Conservation (phyloP, 2,113 vertebrate species). For the Fulmarus glacialis region DNA sequence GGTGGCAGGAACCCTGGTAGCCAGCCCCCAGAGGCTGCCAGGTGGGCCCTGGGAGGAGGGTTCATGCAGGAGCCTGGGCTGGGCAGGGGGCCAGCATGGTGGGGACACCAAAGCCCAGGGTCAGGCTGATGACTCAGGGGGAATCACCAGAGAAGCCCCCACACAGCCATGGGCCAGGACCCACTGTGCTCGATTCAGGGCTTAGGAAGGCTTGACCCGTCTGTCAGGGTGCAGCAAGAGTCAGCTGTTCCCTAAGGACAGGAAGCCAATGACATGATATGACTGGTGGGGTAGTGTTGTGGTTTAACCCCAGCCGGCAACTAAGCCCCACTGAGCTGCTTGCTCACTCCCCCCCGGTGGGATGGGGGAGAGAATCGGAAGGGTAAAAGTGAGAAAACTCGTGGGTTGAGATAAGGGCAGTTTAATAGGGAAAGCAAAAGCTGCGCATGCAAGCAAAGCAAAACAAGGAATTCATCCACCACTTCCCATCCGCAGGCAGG, state of each 20-base stretch:
- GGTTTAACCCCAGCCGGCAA: too few relatives aligned
- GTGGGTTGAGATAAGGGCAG: too few relatives aligned
- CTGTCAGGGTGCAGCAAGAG: not conserved
- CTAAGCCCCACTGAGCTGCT: too few relatives aligned
- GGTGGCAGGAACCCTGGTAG: not conserved
- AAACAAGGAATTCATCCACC: too few relatives aligned
- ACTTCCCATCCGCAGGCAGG: too few relatives aligned
- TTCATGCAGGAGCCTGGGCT: not conserved
- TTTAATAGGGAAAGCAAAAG: too few relatives aligned
- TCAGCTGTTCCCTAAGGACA: not conserved
- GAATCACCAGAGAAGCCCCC: not conserved
- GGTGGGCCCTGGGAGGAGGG: not conserved
- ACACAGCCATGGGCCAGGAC: not conserved
- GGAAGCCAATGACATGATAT: not conserved
- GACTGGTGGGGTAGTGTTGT: not conserved
- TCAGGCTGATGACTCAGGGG: not conserved
- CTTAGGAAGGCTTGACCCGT: not conserved
- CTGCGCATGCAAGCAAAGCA: too few relatives aligned
- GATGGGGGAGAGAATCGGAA: too few relatives aligned
- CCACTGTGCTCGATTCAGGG: not conserved
- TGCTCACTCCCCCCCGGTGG: too few relatives aligned
- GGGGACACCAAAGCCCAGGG: not conserved
- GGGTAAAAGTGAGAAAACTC: too few relatives aligned
- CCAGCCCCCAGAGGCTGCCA: not conserved
- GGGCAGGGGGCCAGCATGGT: not conserved